Base-by-base conservation (phyloP, 2,888 invertebrate genomes). In the Tyria jacobaeae region DNA sequence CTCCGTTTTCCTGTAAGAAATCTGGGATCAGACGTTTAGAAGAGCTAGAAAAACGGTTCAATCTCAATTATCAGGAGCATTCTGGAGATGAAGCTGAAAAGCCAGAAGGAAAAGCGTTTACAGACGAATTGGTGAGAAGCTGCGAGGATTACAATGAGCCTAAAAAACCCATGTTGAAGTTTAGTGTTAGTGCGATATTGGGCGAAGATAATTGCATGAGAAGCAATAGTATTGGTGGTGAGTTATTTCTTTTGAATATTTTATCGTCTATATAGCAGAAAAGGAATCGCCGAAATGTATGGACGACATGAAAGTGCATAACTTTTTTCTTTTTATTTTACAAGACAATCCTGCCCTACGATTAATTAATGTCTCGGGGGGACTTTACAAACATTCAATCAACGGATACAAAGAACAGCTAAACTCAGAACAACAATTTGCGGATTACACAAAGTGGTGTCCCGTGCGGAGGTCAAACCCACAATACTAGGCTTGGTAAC, bases 161-260 rank as follows among this genome's bases (percentile, higher is more conserved):
- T 80, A 92, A 91, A 67, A 97, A 97, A 81, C 98, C 98, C 24
- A 95, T 97, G 83, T 94, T 98, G 79, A 98, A 98, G 90, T 98
- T 98, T 91, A 98, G 98, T 95, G 98, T 98, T 70, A 98, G 97
- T 94, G 98, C 98, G 51, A 98, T 98, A 78, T 94, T 98, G 79
- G 97, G 97, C 1, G 89, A 90, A 55, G 92, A 90, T n/a, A 77
- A 68, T 61, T 70, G 78, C 0, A 80, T 83, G 12, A 90, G 84
- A 68, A 89, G 81, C 64, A 89, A 66, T 63, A 86, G 83, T 64
- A 81, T 89, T 7, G 89, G 81, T 63, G 94, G 94, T 94, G 61
- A 89, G 93, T 7, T 31, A 31, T 7, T n/a, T n/a, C 27, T 31
- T 31, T 31, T 31, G 7, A 31, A 31, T 31, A 6, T 31, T 31